Evolutionary conservation across 35 echinoderm and acorn worm genomes (phyloP).

Genomic region (Acanthaster planci): DNA sequence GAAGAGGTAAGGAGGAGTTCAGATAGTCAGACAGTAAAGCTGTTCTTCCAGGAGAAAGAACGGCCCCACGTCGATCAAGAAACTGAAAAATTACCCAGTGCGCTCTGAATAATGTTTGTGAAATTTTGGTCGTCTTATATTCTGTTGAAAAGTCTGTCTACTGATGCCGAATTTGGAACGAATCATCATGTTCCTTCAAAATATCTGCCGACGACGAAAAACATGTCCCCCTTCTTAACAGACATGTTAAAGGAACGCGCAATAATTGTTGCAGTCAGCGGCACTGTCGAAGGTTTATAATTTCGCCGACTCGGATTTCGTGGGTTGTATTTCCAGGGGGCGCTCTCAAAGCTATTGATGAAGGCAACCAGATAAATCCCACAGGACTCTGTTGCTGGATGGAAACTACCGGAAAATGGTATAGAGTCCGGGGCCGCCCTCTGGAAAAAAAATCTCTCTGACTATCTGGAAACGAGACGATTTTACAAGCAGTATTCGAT

Average conservation of each 20-base stretch:
- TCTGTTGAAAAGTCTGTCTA: background rate
- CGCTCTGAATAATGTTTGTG: background rate
- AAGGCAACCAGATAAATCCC: slow-evolving; percentile 23
- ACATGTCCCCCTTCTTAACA: background rate
- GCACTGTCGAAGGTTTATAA: no score
- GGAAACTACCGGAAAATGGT: background rate
- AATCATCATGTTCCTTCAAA: background rate
- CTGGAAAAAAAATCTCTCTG: background rate
- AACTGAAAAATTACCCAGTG: background rate
- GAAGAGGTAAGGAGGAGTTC: background rate
- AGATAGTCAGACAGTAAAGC: background rate
- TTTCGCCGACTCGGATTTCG: no score
- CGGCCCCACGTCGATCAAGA: background rate
- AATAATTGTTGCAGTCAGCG: no score
- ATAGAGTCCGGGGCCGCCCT: background rate
- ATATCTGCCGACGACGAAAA: background rate
- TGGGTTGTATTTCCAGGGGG: background rate
- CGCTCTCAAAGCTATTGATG: background rate
- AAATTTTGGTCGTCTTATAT: background rate
- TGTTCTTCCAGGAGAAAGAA: background rate
- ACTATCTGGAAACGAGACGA: background rate
- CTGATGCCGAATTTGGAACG: background rate
- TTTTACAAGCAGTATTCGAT: background rate
- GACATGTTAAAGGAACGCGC: no score
- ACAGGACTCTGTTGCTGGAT: slow-evolving; percentile 1